A percentile compares a stretch with the other conserved stretches of the same genome.
phyloP scores from a whole-genome alignment of 2,797 vertebrate species.

The Ispidina lecontei region DNA sequence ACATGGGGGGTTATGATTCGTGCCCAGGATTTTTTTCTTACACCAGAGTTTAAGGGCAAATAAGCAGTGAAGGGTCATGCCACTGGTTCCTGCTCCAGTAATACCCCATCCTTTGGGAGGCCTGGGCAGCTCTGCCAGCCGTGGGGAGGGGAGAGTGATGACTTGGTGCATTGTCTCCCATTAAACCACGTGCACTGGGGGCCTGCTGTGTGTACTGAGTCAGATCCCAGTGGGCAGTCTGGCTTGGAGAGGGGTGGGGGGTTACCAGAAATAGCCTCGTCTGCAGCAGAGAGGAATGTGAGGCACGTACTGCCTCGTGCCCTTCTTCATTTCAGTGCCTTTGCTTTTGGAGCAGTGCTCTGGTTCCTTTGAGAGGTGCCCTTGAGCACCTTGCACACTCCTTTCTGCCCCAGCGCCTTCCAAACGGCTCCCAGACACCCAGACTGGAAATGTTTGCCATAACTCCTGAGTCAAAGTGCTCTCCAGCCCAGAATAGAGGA shows the following conservation, averaged over 20 bases:
- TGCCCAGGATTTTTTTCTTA: not conserved
- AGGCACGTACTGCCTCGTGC: not conserved
- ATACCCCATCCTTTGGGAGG: not conserved
- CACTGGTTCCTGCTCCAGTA: not conserved
- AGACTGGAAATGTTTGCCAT: slow-evolving; percentile 67
- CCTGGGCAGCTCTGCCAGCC: not conserved
- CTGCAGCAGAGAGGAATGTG: not conserved
- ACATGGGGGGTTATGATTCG: not conserved
- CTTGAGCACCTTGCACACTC: slow-evolving; percentile 27
- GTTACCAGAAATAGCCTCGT: not conserved
- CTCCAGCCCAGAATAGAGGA: slow-evolving; percentile 68
- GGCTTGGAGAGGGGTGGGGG: not conserved
- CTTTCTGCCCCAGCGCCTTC: slow-evolving; percentile 20
- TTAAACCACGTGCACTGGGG: not conserved
- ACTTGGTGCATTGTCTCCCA: slow-evolving; percentile 7
- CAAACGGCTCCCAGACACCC: slow-evolving; percentile 44
- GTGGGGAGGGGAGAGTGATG: not conserved
- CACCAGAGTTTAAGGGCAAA: not conserved
- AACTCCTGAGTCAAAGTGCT: slow-evolving; percentile 69
- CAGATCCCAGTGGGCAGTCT: not conserved
- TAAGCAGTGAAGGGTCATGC: not conserved
- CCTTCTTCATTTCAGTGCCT: not conserved
- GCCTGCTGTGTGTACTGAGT: not conserved
- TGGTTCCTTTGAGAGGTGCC: slow-evolving; percentile 25
- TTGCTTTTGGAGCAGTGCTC: slow-evolving; percentile 19